Evolutionary conservation across 2,113 vertebrate genomes (phyloP).

Genomic region (Nanorana parkeri): DNA sequence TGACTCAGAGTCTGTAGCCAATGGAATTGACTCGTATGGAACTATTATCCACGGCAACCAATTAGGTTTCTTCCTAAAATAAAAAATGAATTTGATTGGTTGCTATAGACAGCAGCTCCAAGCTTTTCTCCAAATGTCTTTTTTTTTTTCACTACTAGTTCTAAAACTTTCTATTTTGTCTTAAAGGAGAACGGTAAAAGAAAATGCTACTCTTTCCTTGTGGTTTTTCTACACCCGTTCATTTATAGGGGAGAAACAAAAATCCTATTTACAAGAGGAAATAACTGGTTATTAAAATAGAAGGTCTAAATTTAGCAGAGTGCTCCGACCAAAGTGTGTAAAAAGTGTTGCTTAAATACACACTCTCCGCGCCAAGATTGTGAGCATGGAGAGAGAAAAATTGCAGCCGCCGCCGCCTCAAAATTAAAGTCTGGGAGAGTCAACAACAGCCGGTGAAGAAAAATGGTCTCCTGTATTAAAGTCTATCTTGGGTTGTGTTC

Average conservation of each 20-base stretch:
- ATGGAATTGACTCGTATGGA: too few relatives aligned
- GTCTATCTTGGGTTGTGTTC: too few relatives aligned
- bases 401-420: not conserved
- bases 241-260: not conserved
- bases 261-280: conserved; percentile 12
- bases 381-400: not conserved
- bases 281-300: conserved; percentile 21
- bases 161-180: too few relatives aligned
- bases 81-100: too few relatives aligned
- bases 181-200: not conserved
- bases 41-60: too few relatives aligned
- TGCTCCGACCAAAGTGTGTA: not conserved
- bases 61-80: too few relatives aligned
- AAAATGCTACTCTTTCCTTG: not conserved
- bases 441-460: not conserved
- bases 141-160: too few relatives aligned
- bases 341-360: not conserved
- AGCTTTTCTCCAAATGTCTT: too few relatives aligned
- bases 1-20: too few relatives aligned
- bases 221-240: conserved; percentile 1
- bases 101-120: too few relatives aligned
- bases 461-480: not conserved
- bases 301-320: conserved; percentile 6
- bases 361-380: not conserved
- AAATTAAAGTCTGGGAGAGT: not conserved